These are phyloP conservation scores for Drymonia ruficornis DNA, from an alignment of 2,888 invertebrate genomes.

Conservation along the genomic window DNA sequence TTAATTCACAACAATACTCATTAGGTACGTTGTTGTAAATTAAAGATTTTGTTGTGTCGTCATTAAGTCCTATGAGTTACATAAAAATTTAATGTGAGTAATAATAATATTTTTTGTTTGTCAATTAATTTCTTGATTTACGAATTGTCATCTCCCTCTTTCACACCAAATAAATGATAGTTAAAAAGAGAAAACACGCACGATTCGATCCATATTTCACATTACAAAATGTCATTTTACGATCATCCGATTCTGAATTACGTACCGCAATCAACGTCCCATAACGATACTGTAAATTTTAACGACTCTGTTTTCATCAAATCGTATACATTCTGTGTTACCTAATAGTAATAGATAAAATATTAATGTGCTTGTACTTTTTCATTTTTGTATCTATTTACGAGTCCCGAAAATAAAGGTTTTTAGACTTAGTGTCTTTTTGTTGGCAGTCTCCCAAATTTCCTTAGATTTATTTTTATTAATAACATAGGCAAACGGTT, in stretches of 20 bases:
- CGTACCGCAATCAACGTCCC: conserved; percentile 41
- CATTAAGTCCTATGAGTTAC: too few relatives aligned
- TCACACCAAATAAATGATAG: neutral
- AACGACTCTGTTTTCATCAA: conserved; percentile 63
- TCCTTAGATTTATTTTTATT: too few relatives aligned
- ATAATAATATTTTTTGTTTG: conserved; percentile 32
- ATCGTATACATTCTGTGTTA: conserved; percentile 40
- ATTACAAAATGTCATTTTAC: conserved; percentile 42
- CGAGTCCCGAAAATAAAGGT: too few relatives aligned
- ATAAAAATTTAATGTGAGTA: neutral
- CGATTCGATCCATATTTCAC: conserved; percentile 21
- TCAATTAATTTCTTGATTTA: conserved; percentile 30
- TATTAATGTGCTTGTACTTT: too few relatives aligned
- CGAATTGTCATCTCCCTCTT: conserved; percentile 1
- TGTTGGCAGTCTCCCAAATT: too few relatives aligned
- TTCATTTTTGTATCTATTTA: too few relatives aligned
- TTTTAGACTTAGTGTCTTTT: too few relatives aligned
- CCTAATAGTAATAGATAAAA: neutral
- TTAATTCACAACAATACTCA: neutral
- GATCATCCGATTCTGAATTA: conserved; percentile 47
- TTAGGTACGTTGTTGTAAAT: neutral
- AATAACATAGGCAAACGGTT: too few relatives aligned
- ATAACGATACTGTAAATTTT: conserved; percentile 51
- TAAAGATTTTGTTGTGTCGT: too few relatives aligned
- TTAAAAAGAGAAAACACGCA: conserved; percentile 8